Evolutionary conservation across 2,113 vertebrate genomes (phyloP).

Genomic region (Hipposideros armiger): DNA sequence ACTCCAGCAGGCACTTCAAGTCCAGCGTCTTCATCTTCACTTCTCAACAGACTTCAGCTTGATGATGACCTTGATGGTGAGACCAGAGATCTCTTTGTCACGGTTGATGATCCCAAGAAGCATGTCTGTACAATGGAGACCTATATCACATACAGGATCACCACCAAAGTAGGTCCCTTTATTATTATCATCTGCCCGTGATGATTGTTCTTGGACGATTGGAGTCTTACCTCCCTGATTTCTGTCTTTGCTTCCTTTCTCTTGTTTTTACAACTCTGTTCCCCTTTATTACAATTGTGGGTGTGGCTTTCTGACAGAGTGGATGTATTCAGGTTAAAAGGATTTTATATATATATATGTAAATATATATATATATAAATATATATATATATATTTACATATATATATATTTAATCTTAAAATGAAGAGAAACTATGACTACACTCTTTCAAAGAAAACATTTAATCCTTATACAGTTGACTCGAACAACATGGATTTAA

Average conservation of each 20-base stretch:
- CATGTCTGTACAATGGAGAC: conserved; percentile 99
- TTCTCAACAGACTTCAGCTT: conserved; percentile 96
- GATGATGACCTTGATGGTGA: conserved; percentile 96
- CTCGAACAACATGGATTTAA: background rate
- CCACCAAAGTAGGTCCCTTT: conserved; percentile 92
- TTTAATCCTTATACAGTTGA: background rate
- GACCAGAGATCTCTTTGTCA: conserved; percentile 97
- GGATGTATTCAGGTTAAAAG: background rate
- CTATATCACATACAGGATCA: conserved; percentile 97
- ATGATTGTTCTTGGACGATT: background rate
- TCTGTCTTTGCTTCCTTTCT: background rate
- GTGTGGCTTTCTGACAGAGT: background rate
- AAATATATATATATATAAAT: no score
- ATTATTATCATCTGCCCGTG: accelerated
- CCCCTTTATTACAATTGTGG: background rate
- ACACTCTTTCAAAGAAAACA: background rate
- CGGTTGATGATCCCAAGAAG: conserved; percentile 98
- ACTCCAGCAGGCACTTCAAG: conserved; percentile 95
- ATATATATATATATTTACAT: no score
- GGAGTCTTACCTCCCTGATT: accelerated
- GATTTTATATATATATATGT: no score
- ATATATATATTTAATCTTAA: background rate
- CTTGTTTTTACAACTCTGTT: background rate
- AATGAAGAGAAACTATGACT: background rate
- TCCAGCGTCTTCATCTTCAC: conserved; percentile 94